Percentiles rank a stretch among this genome's conserved stretches.
Evolutionary conservation across 2,113 vertebrate genomes (phyloP).

Genomic region (Puffinus mauretanicus): DNA sequence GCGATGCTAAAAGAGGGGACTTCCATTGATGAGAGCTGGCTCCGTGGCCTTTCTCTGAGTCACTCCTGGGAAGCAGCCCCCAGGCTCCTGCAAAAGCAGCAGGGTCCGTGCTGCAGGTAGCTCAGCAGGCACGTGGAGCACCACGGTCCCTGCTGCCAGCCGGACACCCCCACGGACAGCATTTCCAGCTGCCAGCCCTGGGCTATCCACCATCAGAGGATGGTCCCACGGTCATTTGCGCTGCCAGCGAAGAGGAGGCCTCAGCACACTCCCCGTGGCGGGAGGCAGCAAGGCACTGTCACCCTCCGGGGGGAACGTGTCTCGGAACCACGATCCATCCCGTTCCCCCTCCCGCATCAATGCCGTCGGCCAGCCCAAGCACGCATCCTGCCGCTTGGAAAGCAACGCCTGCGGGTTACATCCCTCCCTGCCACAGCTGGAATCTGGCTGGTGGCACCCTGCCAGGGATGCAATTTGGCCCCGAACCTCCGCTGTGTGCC

Average conservation of each 20-base stretch:
- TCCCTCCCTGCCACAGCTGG: not conserved
- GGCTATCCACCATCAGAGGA: not conserved
- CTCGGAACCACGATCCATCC: rapidly evolving
- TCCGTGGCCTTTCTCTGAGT: not conserved
- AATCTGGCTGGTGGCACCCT: not conserved
- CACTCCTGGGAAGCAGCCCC: not conserved
- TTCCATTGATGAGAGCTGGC: not conserved
- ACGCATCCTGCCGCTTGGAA: not conserved
- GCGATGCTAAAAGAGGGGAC: not conserved
- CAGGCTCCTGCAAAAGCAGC: not conserved
- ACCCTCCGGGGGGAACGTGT: rapidly evolving
- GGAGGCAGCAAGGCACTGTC: not conserved
- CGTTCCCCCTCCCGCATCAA: rapidly evolving
- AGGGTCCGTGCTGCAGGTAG: not conserved
- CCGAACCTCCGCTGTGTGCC: rapidly evolving
- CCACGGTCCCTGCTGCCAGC: not conserved
- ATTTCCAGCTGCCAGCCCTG: not conserved
- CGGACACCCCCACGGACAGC: rapidly evolving
- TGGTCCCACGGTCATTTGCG: not conserved
- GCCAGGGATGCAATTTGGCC: not conserved
- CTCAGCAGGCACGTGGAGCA: not conserved
- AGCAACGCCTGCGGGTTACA: not conserved
- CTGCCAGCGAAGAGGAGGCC: not conserved
- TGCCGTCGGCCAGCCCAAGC: not conserved
- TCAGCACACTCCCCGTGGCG: not conserved